Evolutionary conservation across 2,797 vertebrate genomes (phyloP).

Genomic region (Thaleichthys pacificus): DNA sequence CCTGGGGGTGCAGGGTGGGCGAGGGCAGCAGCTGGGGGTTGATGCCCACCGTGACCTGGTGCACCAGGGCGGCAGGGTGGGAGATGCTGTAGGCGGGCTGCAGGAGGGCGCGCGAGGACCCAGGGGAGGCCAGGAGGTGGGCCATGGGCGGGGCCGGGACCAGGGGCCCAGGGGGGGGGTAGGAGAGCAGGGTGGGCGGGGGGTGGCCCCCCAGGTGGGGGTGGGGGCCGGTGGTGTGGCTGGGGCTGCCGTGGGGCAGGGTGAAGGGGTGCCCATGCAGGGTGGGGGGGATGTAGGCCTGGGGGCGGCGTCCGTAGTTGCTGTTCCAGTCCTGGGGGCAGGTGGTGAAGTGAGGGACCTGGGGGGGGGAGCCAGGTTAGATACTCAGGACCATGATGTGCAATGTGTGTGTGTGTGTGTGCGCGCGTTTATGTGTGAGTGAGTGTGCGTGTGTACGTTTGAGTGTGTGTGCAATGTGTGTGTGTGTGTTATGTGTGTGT

Average conservation of each 20-base stretch:
- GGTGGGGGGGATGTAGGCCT: constrained; percentile 87
- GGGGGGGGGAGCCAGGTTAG: not conserved
- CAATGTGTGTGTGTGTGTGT: too few species aligned
- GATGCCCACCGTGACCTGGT: constrained; percentile 95
- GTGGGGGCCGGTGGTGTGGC: constrained; percentile 77
- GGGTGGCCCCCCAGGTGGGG: constrained; percentile 85
- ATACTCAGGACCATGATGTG: not conserved
- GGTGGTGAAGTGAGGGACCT: constrained; percentile 77
- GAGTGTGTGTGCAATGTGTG: too few species aligned
- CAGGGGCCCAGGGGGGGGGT: constrained; percentile 83
- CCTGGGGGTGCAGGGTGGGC: constrained; percentile 89
- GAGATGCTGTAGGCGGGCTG: constrained; percentile 88
- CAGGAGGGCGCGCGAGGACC: constrained; percentile 85
- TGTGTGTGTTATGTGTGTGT: not conserved
- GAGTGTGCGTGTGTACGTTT: not conserved
- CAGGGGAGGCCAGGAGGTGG: constrained; percentile 93
- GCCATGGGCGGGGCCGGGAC: constrained; percentile 87
- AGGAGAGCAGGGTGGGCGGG: constrained; percentile 87
- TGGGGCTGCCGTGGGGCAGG: constrained; percentile 91
- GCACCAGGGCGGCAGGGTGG: constrained; percentile 86
- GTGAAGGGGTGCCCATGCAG: constrained; percentile 87
- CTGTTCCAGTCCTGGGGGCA: constrained; percentile 95
- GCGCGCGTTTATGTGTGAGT: not conserved
- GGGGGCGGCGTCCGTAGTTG: constrained; percentile 88
- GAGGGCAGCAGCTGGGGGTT: constrained; percentile 93